These are phyloP conservation scores for Corythoichthys intestinalis DNA, from an alignment of 2,113 vertebrate genomes.

Conservation along the genomic window DNA sequence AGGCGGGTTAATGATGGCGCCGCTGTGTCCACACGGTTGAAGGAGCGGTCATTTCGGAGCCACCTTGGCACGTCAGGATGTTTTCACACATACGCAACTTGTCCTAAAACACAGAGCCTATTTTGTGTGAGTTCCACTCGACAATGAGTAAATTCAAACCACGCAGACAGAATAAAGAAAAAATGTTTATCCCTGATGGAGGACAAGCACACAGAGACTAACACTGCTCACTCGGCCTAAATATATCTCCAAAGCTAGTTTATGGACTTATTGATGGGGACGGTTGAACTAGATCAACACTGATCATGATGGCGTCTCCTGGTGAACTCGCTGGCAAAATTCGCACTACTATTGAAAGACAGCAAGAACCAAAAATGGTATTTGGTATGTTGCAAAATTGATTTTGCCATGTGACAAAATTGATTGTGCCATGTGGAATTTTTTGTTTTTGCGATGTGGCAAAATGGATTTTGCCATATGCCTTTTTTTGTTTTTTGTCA, in stretches of 20 bases:
- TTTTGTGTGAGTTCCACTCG: constrained; percentile 12
- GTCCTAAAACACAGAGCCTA: not conserved
- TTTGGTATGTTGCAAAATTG: too few species aligned
- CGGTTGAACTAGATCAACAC: constrained; percentile 8
- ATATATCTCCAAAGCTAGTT: constrained; percentile 5
- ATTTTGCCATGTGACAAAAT: too few species aligned
- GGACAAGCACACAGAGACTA: constrained; percentile 1
- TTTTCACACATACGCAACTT: not conserved
- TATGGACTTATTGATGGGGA: constrained; percentile 7
- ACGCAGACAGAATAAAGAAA: not conserved
- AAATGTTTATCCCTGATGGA: not conserved
- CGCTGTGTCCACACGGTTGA: constrained; percentile 4
- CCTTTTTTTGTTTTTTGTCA: too few species aligned
- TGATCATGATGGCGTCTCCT: not conserved
- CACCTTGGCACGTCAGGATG: not conserved
- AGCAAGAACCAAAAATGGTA: too few species aligned
- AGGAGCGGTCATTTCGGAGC: constrained; percentile 12
- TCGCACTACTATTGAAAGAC: not conserved
- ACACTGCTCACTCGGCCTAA: constrained; percentile 6
- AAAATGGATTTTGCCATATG: too few species aligned
- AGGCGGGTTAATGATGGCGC: constrained; percentile 18
- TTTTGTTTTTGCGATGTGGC: too few species aligned
- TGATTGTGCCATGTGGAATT: too few species aligned
- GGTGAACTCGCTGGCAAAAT: not conserved
- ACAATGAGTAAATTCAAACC: constrained; percentile 16